phyloP scores from a whole-genome alignment of 2,888 invertebrate species.

The Flexamia atlantica region DNA sequence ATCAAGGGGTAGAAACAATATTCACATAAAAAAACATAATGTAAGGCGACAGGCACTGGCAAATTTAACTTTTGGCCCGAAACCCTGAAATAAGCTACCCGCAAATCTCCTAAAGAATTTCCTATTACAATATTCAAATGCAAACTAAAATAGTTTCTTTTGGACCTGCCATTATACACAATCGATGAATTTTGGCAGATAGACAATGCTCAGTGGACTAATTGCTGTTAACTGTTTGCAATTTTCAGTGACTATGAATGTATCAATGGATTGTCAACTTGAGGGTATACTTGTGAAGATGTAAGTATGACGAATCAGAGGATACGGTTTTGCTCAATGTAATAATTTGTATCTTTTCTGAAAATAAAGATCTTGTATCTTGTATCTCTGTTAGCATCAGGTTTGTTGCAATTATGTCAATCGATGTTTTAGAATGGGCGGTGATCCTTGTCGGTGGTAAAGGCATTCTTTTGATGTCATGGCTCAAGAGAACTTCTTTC shows the following conservation, averaged over 20 bases:
- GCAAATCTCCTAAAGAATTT: background rate
- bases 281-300: background rate
- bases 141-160: background rate
- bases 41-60: background rate
- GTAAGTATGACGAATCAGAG: background rate
- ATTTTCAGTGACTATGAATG: background rate
- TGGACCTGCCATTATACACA: background rate
- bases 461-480: too few species aligned
- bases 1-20: background rate
- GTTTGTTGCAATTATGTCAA: too few species aligned
- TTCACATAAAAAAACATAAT: background rate
- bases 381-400: too few species aligned
- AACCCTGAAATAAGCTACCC: background rate
- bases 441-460: too few species aligned
- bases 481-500: too few species aligned
- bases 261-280: background rate
- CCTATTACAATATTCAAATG: background rate
- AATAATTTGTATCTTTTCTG: background rate
- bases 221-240: background rate
- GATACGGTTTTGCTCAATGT: background rate
- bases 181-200: background rate
- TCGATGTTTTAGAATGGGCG: too few species aligned
- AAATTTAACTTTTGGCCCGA: background rate
- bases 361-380: constrained; percentile 4
- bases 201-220: background rate